Conservation (phyloP, 2,113 vertebrate genomes). For the Urocitellus parryii region DNA sequence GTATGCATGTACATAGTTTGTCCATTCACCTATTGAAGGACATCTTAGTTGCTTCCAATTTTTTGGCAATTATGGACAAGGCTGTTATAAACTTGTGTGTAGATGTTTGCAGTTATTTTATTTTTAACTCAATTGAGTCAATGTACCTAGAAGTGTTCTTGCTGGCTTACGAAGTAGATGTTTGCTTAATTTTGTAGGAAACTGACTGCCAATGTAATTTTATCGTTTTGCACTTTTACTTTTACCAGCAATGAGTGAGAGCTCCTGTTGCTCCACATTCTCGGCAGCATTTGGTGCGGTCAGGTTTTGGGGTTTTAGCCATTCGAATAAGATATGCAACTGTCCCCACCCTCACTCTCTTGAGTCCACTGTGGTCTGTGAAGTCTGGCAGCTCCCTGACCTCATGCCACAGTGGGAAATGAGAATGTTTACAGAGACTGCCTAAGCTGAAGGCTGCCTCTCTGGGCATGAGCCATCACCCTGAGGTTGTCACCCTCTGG, state of each 20-base stretch:
- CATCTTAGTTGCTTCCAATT: background rate
- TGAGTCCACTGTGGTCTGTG: background rate
- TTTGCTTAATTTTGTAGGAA: slow-evolving; percentile 19
- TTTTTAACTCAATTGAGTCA: background rate
- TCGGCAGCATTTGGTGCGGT: background rate
- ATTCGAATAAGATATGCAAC: background rate
- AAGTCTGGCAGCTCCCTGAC: background rate
- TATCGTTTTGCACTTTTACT: background rate
- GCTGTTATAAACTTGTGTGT: background rate
- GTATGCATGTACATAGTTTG: background rate
- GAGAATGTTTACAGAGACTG: background rate
- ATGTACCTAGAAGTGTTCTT: background rate
- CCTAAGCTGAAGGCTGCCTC: background rate
- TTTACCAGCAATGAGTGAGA: background rate
- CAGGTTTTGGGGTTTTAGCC: background rate
- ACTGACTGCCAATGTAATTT: background rate
- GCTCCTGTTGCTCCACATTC: background rate
- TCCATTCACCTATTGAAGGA: background rate
- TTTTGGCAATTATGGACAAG: background rate
- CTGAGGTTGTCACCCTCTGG: background rate
- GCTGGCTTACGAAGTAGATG: background rate
- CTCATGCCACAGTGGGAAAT: background rate
- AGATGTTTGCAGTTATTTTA: slow-evolving; percentile 9
- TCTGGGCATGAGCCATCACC: background rate
- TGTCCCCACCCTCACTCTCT: background rate